These are phyloP conservation scores for Thecophora atra DNA, from an alignment of 2,888 invertebrate genomes.

Conservation along the genomic window DNA sequence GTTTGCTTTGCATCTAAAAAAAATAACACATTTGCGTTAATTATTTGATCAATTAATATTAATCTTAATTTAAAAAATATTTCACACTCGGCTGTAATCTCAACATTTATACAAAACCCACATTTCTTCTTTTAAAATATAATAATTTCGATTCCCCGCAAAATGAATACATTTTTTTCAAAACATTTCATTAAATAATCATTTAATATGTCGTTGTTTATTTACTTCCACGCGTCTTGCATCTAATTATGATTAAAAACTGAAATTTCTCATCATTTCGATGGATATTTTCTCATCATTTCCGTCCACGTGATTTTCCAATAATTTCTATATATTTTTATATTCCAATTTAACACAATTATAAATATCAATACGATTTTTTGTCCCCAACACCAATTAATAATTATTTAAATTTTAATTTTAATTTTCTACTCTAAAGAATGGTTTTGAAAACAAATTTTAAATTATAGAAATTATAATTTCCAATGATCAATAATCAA, in stretches of 20 bases:
- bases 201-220: slow-evolving; percentile 5
- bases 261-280: not conserved
- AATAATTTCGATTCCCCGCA: no score
- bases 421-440: slow-evolving; percentile 19
- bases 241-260: not conserved
- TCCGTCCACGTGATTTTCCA: not conserved
- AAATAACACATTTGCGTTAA: not conserved
- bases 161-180: not conserved
- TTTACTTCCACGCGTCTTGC: not conserved
- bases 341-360: slow-evolving; percentile 2
- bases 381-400: slow-evolving; percentile 37
- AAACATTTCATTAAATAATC: no score
- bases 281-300: not conserved
- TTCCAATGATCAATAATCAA: not conserved
- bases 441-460: no score
- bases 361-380: slow-evolving; percentile 17
- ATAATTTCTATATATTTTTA: not conserved
- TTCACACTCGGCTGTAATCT: not conserved
- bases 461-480: not conserved
- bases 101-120: not conserved
- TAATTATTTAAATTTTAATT: slow-evolving; percentile 29
- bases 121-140: no score
- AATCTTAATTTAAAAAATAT: not conserved
- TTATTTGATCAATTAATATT: not conserved
- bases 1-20: no score